phyloP scores from a whole-genome alignment of 2,888 invertebrate genomes.

The Molorchus minor region DNA sequence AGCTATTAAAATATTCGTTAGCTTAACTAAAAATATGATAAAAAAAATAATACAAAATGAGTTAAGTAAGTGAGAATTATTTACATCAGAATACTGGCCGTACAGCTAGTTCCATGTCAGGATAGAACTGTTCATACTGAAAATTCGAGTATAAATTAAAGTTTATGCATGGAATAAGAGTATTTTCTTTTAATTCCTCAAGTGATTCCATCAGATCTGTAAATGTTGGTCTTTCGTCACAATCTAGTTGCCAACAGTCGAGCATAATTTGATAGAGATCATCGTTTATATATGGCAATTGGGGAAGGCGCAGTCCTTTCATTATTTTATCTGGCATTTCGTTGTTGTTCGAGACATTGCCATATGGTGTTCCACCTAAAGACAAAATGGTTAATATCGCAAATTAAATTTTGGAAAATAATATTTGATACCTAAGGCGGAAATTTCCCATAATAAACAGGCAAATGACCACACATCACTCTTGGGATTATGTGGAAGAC shows the following conservation, averaged over 20 bases:
- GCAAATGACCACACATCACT: slow-evolving; percentile 88
- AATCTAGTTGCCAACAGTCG: slow-evolving; percentile 86
- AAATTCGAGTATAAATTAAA: slow-evolving; percentile 56
- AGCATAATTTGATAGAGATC: slow-evolving; percentile 83
- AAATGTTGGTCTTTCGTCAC: slow-evolving; percentile 81
- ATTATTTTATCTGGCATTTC: slow-evolving; percentile 75
- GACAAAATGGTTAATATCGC: slow-evolving; percentile 27
- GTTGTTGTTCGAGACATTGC: slow-evolving; percentile 71
- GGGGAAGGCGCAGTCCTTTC: slow-evolving; percentile 76
- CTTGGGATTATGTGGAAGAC: slow-evolving; percentile 73
- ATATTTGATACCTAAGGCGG: slow-evolving; percentile 70
- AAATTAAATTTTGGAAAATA: not conserved
- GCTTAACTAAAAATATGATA: not conserved
- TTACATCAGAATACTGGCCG: slow-evolving; percentile 54
- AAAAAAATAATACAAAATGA: slow-evolving; percentile 1
- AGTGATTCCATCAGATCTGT: slow-evolving; percentile 64
- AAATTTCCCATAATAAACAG: slow-evolving; percentile 83
- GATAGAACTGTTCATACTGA: slow-evolving; percentile 59
- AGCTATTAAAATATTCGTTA: not conserved
- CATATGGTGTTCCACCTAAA: slow-evolving; percentile 78
- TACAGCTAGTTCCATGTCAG: slow-evolving; percentile 57
- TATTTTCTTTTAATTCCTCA: slow-evolving; percentile 47
- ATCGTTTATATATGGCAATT: slow-evolving; percentile 78
- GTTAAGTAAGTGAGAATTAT: not conserved
- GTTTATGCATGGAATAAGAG: slow-evolving; percentile 49